Evolutionary conservation across 2,113 vertebrate species (phyloP).

Genomic region (Hipposideros armiger): DNA sequence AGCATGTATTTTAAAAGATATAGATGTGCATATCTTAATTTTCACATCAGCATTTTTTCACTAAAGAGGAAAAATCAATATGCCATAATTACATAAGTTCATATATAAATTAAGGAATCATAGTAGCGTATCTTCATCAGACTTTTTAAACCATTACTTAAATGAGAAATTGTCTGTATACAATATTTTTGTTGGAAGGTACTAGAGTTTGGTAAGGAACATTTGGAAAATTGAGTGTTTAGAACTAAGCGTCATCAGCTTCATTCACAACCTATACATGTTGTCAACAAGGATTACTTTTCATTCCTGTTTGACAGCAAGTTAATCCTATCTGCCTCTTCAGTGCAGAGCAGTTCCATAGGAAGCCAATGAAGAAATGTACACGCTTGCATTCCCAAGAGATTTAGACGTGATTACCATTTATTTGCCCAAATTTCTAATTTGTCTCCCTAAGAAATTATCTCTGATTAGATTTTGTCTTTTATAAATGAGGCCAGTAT

Average conservation of each 20-base stretch:
- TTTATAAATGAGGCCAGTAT: background rate
- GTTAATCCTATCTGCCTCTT: background rate
- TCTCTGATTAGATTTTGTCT: background rate
- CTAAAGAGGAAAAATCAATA: background rate
- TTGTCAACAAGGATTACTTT: constrained; percentile 45
- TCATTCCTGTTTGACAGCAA: background rate
- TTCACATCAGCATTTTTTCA: background rate
- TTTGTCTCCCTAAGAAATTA: background rate
- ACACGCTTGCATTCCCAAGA: background rate
- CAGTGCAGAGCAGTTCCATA: background rate
- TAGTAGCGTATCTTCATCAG: background rate
- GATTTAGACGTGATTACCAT: background rate
- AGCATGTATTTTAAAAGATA: background rate
- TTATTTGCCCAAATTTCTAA: background rate
- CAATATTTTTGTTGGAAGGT: background rate
- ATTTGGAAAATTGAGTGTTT: constrained; percentile 5
- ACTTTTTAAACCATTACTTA: background rate
- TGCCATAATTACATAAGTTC: background rate
- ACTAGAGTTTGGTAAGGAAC: background rate
- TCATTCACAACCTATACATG: background rate
- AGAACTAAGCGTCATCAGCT: constrained; percentile 31
- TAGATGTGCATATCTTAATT: background rate
- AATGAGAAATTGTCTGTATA: background rate
- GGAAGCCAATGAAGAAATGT: background rate
- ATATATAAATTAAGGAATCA: background rate